Evolutionary conservation across 2,113 vertebrate genomes (phyloP).

Genomic region (Cryptomyrus ogoouensis): DNA sequence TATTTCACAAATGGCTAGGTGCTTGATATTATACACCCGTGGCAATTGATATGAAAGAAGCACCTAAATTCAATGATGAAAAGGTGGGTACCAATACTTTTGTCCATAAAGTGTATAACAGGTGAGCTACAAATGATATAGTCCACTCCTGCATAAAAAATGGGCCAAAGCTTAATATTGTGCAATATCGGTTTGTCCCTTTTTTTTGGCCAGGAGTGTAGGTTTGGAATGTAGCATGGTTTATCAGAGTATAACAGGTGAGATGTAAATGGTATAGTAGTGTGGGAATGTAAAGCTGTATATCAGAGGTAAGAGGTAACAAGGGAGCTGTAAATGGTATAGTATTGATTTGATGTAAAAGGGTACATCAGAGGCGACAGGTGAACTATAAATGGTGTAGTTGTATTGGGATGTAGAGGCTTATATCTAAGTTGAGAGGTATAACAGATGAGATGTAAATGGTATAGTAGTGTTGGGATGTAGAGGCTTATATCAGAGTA

Average conservation of each 20-base stretch:
- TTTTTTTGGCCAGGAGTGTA: too few species aligned
- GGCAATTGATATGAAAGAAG: background rate
- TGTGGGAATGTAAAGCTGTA: background rate
- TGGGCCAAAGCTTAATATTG: too few species aligned
- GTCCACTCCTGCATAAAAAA: too few species aligned
- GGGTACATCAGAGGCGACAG: constrained; percentile 1
- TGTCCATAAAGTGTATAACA: background rate
- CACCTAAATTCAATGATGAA: background rate
- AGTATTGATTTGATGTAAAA: background rate
- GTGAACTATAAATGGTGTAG: background rate
- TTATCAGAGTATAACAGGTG: constrained; percentile 21
- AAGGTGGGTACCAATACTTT: background rate
- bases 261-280: background rate
- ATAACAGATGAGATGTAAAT: background rate
- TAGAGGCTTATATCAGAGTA: background rate
- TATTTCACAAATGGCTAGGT: background rate
- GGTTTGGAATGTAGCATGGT: background rate
- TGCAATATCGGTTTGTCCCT: too few species aligned
- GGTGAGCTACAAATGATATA: background rate
- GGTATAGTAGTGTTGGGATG: background rate
- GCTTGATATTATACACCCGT: background rate
- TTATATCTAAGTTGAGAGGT: background rate
- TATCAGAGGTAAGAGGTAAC: background rate
- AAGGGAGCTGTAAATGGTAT: background rate
- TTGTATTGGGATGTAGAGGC: background rate